Base-by-base conservation (phyloP, 2,888 invertebrate species). In the Parnassius glacialis region DNA sequence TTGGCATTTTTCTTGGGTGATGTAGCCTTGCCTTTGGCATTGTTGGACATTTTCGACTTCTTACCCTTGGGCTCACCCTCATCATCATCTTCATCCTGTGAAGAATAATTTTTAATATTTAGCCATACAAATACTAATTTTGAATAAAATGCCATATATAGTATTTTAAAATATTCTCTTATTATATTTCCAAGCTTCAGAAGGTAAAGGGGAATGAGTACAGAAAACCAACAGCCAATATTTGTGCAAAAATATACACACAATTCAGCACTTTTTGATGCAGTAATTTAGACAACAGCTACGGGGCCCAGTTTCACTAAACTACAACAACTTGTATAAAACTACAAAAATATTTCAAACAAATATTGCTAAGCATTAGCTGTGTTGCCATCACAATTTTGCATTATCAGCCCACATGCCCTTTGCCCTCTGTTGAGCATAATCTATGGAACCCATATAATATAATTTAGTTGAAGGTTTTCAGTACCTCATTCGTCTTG, bases 61-160 rank as follows among this genome's bases (percentile, higher is more conserved):
- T 96, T 96, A 85, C 94, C 94, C 88, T 96, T 96, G 74, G 95
- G 95, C 84, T 95, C 95, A 50, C 95, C 95, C 25, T 96, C 96
- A 67, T 96, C 95, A 25, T 95, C 95, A 61, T 94, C 95, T 65
- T 95, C 95, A 64, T 94, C 94, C 85, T 94, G 79, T 16, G 68
- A 74, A 64, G 67, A 62, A 61, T 43, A 43, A 44, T 42, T 47
- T 13, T 12, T 51, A 48, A 45, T 11, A 47, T 11, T n/a, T 47
- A 9, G 5, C 43, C n/a, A 13, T 2, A n/a, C 20, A 20, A 20
- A 2, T 20, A 20, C 20, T 20, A 20, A 20, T 34, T 34, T 2
- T 10, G 43, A 43, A 11, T 11, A 11, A 11, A 10, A 43, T 10
- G 11, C 11, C 3, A 10, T 9, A 43, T 43, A 11, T 10, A 43